Base-by-base conservation (phyloP, 2,113 vertebrate genomes). In the Sterna hirundo region DNA sequence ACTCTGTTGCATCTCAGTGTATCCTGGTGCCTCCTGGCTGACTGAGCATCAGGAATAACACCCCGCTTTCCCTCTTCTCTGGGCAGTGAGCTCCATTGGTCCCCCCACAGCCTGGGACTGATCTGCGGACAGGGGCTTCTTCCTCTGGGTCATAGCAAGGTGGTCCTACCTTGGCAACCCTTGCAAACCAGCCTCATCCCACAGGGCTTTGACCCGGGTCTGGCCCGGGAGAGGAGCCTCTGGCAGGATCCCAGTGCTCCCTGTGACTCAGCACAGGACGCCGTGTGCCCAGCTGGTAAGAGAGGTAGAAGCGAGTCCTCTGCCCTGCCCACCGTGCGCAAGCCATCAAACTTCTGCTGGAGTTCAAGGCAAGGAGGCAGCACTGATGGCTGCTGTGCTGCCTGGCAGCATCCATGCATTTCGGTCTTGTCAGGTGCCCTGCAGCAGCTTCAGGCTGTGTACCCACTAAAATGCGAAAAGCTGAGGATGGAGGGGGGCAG, bases 351-450 rank as follows among this genome's bases (percentile, higher is more conserved):
- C 34, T 80, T 55, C 17, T 81, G 36, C 11, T 25, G 30, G 51
- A 64, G 77, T 46, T 68, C 51, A 42, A 55, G 87, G 51, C 0
- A 0, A 57, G 25, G n/a, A 10, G 75, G 68, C 13, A 78, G 70
- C 46, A 26, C 3, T 0, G 4, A 34, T 11, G 21, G 18, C 44
- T 1, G 0, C 1, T 1, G 8, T 79, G 83, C 61, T 62, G 51
- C 13, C 25, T 15, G 69, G n/a, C 54, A 49, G 62, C 38, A 71
- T n/a, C 34, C 30, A 6, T 0, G 0, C 0, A 1, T 79, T 52
- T 42, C 18, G 12, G 20, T 5, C 36, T 7, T 32, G 17, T 19
- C 8, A 3, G 36, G 30, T 38, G 20, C n/a, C 54, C 27, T 64
- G 46, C 57, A 51, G 51, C 54, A 86, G 19, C 51, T 58, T 55